Base-by-base conservation (phyloP, 2,888 invertebrate genomes). In the Malthinus flaveolus region DNA sequence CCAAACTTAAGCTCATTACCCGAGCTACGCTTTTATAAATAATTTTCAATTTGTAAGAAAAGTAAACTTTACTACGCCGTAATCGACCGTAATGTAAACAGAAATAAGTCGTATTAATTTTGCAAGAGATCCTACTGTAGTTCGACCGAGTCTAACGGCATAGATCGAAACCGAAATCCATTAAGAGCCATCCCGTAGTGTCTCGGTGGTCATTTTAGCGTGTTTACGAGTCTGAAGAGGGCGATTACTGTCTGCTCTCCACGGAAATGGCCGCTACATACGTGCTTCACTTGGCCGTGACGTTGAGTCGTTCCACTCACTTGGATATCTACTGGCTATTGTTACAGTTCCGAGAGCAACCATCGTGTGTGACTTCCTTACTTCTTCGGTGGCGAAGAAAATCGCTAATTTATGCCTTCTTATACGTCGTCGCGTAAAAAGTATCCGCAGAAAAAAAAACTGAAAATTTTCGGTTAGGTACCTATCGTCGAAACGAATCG, bases 221-320 rank as follows among this genome's bases (percentile, higher is more conserved):
- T 75, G 75, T 78, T 78, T 77, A 78, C 75, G 76, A 75, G 73
- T 72, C 76, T 75, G 75, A 77, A 75, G 76, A 77, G 76, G 76
- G 76, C 76, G 76, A 77, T 78, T 76, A 77, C 76, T 74, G 77
- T 74, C 75, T 71, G 71, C 69, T 71, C 69, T 70, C 68, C 74
- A 72, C 72, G 74, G 75, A 75, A 75, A 75, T 75, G 74, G 73
- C 73, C 75, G 74, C 73, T 71, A 66, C 71, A 72, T 73, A 70
- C 68, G 69, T 70, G 69, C 70, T 66, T 68, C 71, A 67, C 69
- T 68, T 66, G 71, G 66, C 70, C 70, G 70, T 68, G 71, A 70
- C 69, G 68, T 67, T 68, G 68, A 65, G 67, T 65, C 70, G 75
- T 75, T 74, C 70, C 73, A 69, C 75, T 71, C 75, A 69, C 74